A percentile compares a stretch with the other conserved stretches of the same genome.
phyloP scores from a whole-genome alignment of 2,113 vertebrate species.

The Gavia stellata region DNA sequence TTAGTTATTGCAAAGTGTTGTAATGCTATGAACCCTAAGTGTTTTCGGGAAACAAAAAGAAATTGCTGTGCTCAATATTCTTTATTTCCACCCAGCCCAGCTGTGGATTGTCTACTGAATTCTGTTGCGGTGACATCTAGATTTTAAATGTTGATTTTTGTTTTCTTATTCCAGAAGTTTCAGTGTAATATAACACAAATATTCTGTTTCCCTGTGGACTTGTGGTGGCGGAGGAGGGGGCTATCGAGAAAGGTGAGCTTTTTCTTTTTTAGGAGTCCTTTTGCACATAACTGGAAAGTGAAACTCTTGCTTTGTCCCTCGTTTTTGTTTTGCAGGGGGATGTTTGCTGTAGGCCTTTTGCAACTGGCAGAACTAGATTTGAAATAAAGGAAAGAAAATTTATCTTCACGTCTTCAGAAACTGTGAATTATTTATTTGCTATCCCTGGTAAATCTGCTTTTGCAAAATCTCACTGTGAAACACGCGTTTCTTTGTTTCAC shows the following conservation, averaged over 20 bases:
- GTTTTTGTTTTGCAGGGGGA: not conserved
- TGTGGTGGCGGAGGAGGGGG: rapidly evolving
- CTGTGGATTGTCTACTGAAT: not conserved
- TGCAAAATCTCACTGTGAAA: not conserved
- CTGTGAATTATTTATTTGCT: conserved; percentile 4
- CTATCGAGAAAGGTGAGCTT: not conserved
- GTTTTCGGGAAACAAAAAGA: not conserved
- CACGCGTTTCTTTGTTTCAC: not conserved
- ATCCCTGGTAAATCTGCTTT: not conserved
- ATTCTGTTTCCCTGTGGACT: not conserved
- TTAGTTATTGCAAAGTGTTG: not conserved
- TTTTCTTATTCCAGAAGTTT: not conserved
- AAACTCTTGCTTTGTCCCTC: not conserved
- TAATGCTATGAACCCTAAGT: not conserved
- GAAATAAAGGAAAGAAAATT: not conserved
- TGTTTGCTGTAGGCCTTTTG: not conserved
- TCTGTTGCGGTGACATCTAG: not conserved
- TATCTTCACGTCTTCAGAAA: not conserved
- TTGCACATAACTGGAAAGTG: not conserved
- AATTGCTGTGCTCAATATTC: not conserved
- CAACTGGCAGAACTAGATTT: not conserved
- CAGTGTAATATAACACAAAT: not conserved
- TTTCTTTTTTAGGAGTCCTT: not conserved
- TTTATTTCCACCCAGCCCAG: not conserved
- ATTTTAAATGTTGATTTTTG: not conserved